Evolutionary conservation across 2,113 vertebrate species (phyloP).

Genomic region (Malaclemys terrapin): DNA sequence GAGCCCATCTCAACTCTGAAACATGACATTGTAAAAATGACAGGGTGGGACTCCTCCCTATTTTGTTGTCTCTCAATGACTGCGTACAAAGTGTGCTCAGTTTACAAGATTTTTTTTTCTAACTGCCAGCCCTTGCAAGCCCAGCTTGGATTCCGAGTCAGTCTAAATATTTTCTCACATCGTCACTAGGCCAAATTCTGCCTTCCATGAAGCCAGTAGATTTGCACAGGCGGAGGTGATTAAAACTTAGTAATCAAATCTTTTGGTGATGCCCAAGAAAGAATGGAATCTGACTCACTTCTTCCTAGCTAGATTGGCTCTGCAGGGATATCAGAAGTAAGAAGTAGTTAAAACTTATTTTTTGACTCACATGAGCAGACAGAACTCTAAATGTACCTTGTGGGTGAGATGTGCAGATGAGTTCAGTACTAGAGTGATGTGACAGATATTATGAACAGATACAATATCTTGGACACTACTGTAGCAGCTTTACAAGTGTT

Average conservation of each 20-base stretch:
- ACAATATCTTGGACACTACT: background rate
- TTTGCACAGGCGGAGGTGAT: background rate
- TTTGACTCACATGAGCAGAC: background rate
- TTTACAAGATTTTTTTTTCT: background rate
- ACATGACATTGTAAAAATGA: background rate
- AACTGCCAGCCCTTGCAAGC: background rate
- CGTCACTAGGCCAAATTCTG: background rate
- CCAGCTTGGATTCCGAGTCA: fast-evolving
- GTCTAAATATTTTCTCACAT: background rate
- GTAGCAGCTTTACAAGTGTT: background rate
- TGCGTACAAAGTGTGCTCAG: background rate
- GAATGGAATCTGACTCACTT: background rate
- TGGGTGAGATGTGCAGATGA: background rate
- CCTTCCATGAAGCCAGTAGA: background rate
- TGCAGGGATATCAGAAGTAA: background rate
- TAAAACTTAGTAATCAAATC: background rate
- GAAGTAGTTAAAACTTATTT: background rate
- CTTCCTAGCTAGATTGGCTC: background rate
- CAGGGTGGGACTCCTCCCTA: background rate
- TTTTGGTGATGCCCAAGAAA: background rate
- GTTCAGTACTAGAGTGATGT: background rate
- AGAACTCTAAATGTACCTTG: background rate
- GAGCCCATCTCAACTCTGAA: background rate
- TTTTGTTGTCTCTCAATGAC: background rate
- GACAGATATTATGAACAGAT: background rate